A percentile compares a stretch with the other conserved stretches of the same genome.
These are phyloP conservation scores for Pyrrhia umbra DNA, from an alignment of 2,888 invertebrate genomes.

Conservation along the genomic window DNA sequence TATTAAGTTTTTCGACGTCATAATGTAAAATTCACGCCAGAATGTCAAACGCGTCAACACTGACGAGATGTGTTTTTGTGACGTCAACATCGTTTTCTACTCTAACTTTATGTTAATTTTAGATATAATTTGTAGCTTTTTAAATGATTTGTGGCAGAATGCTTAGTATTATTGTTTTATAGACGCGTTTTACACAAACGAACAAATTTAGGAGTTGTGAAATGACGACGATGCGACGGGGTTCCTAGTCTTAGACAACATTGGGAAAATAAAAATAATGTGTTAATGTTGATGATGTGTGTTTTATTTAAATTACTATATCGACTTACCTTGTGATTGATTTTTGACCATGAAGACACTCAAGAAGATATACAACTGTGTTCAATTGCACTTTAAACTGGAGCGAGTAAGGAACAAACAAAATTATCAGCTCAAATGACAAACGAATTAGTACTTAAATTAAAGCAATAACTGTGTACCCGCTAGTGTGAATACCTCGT, in stretches of 20 bases:
- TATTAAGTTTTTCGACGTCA: neutral
- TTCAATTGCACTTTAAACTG: too few species aligned
- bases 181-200: neutral
- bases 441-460: too few species aligned
- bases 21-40: neutral
- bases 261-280: conserved; percentile 65
- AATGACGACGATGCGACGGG: conserved; percentile 52
- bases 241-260: conserved; percentile 61
- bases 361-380: too few species aligned
- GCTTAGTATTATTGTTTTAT: neutral
- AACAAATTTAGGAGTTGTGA: neutral
- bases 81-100: neutral
- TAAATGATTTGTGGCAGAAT: neutral
- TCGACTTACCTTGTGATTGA: too few species aligned
- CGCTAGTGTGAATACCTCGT: too few species aligned
- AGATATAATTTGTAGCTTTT: neutral
- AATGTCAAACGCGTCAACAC: neutral
- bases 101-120: neutral
- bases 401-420: too few species aligned
- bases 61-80: neutral
- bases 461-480: too few species aligned
- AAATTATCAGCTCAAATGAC: too few species aligned
- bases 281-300: conserved; percentile 69
- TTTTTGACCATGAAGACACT: too few species aligned
- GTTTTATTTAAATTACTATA: too few species aligned